phyloP scores from a whole-genome alignment of 2,888 invertebrate species.

The Apoda limacodes region DNA sequence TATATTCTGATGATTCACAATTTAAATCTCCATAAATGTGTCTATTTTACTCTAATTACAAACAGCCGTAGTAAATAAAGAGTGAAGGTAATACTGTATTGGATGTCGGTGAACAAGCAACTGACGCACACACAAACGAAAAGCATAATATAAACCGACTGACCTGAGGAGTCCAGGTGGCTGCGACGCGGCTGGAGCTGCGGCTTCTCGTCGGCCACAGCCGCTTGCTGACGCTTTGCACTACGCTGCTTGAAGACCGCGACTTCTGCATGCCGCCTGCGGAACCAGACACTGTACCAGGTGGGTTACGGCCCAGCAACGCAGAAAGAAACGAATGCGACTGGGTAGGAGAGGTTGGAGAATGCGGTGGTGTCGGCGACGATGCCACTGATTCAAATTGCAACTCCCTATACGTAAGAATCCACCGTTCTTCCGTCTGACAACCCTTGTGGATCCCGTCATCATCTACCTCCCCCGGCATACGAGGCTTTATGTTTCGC shows the following conservation, averaged over 20 bases:
- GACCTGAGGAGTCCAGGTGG: constrained; percentile 90
- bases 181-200: constrained; percentile 77
- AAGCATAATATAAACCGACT: constrained; percentile 44
- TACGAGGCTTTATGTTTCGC: constrained; percentile 84
- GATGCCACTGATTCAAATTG: constrained; percentile 46
- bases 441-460: constrained; percentile 81
- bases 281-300: constrained; percentile 42
- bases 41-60: too few species aligned
- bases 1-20: too few species aligned
- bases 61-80: too few species aligned
- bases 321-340: constrained; percentile 56
- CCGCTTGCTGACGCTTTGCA: constrained; percentile 86
- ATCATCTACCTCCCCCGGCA: constrained; percentile 82
- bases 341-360: constrained; percentile 62
- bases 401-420: constrained; percentile 57
- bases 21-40: too few species aligned
- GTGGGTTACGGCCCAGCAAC: constrained; percentile 44
- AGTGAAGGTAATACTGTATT: too few species aligned
- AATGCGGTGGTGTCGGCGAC: constrained; percentile 62
- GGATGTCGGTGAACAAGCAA: too few species aligned
- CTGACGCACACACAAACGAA: too few species aligned
- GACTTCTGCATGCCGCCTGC: constrained; percentile 90
- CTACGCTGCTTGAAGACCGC: constrained; percentile 88
- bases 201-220: constrained; percentile 89
- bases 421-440: constrained; percentile 84